Base-by-base conservation (phyloP, 2,888 invertebrate genomes). In the Mesoligia furuncula region DNA sequence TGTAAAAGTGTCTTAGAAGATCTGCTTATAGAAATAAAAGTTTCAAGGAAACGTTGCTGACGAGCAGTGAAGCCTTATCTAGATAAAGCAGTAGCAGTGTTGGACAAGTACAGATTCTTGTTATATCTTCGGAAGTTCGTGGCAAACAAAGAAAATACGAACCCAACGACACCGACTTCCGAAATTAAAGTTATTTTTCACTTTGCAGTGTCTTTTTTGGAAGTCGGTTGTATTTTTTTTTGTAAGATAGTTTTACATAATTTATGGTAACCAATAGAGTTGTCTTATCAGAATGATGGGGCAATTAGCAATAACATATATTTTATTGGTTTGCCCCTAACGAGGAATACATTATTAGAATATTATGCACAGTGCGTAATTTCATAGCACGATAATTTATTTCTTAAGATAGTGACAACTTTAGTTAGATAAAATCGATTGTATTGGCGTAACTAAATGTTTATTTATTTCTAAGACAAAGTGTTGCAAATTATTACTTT, bases 301-400 rank as follows among this genome's bases (percentile, higher is more conserved):
- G 45, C 70, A 54, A 70, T 79, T 79, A 78, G 36, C 24, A 79
- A 79, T 79, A 64, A 36, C 27, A 45, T 0, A 54, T 64, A 62
- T 69, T 79, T 69, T 42, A 77, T 69, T 69, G 8, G 20, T 42
- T 31, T 11, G n/a, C 0, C 15, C 77, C 24, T 66, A 39, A 51
- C 62, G 13, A 6, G 36, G 42, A 17, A 66, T 4, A 17, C 15
- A 24, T 20, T 31, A 73, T n/a, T 65, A 57, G n/a, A 57, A 39
- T 51, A 39, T 36, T 39, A 67, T 39, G 73, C 39, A n/a, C 27
- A 27, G 39, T 57, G 45, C 36, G 57, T 76, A 75, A 45, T 64
- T 76, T 64, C 31, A n/a, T n/a, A 64, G 42, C 17, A 20, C 13
- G 64, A 20, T 45, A 31, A 54, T 76, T 76, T 45, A 75, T 76